Percentiles rank a stretch among this genome's conserved stretches.
Conservation (phyloP, 2,888 invertebrate genomes). For the Polietes domitor region DNA sequence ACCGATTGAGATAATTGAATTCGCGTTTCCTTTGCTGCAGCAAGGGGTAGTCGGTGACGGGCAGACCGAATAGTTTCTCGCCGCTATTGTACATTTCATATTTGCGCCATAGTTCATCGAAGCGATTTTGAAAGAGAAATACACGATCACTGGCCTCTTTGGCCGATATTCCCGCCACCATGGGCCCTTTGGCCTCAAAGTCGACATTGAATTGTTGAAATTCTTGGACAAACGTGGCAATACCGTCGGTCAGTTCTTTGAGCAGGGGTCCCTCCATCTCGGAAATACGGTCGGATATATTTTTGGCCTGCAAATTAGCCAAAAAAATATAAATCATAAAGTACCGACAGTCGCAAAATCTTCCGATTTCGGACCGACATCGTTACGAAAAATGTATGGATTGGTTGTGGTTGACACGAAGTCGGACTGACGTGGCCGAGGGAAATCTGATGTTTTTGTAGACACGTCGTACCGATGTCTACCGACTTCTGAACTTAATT, state of each 20-base stretch:
- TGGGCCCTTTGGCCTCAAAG: slow-evolving; percentile 90
- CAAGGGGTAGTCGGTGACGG: slow-evolving; percentile 91
- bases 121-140: slow-evolving; percentile 88
- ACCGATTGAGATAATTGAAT: slow-evolving; percentile 90
- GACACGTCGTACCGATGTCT: too few relatives aligned
- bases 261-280: slow-evolving; percentile 87
- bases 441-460: too few relatives aligned
- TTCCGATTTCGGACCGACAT: too few relatives aligned
- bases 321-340: not conserved
- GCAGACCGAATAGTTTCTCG: slow-evolving; percentile 92
- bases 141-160: slow-evolving; percentile 92
- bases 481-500: too few relatives aligned
- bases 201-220: slow-evolving; percentile 87
- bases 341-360: not conserved
- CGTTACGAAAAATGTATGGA: too few relatives aligned
- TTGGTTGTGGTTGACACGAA: too few relatives aligned
- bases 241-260: slow-evolving; percentile 87
- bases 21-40: slow-evolving; percentile 91
- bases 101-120: slow-evolving; percentile 91
- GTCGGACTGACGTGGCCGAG: too few relatives aligned
- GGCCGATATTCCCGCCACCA: slow-evolving; percentile 91
- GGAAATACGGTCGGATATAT: slow-evolving; percentile 80
- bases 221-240: slow-evolving; percentile 85
- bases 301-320: slow-evolving; percentile 72
- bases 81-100: slow-evolving; percentile 92